These are phyloP conservation scores for Gadopsis bispinosus DNA, from an alignment of 2,797 vertebrate species.

Conservation along the genomic window DNA sequence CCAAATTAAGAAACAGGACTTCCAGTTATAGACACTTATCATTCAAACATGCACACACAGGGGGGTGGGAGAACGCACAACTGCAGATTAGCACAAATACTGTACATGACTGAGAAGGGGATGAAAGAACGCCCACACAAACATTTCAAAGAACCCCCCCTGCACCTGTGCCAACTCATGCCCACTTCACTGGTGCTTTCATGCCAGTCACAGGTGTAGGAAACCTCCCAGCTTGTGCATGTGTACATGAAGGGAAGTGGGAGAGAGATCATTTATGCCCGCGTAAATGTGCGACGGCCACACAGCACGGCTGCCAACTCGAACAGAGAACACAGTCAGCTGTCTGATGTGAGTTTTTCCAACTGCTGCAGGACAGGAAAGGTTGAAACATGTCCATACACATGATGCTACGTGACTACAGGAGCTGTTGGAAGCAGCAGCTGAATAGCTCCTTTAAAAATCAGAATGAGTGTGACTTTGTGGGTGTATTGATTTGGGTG, in stretches of 20 bases:
- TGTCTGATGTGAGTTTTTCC: slow-evolving; percentile 55
- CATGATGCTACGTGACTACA: slow-evolving; percentile 56
- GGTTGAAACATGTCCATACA: slow-evolving; percentile 44
- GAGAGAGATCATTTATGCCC: slow-evolving; percentile 28
- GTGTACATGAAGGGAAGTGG: slow-evolving; percentile 27
- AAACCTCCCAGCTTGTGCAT: slow-evolving; percentile 44
- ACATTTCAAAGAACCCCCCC: slow-evolving; percentile 36
- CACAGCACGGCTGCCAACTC: neutral
- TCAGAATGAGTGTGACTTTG: slow-evolving; percentile 50
- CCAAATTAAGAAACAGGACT: slow-evolving; percentile 73
- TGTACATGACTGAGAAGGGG: slow-evolving; percentile 1
- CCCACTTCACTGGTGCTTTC: slow-evolving; percentile 50
- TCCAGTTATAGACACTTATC: slow-evolving; percentile 73
- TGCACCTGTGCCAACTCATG: slow-evolving; percentile 53
- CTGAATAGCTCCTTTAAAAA: slow-evolving; percentile 57
- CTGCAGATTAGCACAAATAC: slow-evolving; percentile 49
- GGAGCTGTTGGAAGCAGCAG: slow-evolving; percentile 38
- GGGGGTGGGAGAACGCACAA: slow-evolving; percentile 5
- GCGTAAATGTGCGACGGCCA: slow-evolving; percentile 8
- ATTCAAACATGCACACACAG: slow-evolving; percentile 26
- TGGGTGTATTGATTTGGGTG: slow-evolving; percentile 35
- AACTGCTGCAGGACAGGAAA: slow-evolving; percentile 19
- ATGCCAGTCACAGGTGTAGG: slow-evolving; percentile 66
- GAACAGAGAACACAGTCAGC: slow-evolving; percentile 59
- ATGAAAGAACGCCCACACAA: slow-evolving; percentile 40